Evolutionary conservation across 2,888 invertebrate species (phyloP), one percentile per base, ranked within the genome.

Genomic region (Spicauda simplicius): DNA sequence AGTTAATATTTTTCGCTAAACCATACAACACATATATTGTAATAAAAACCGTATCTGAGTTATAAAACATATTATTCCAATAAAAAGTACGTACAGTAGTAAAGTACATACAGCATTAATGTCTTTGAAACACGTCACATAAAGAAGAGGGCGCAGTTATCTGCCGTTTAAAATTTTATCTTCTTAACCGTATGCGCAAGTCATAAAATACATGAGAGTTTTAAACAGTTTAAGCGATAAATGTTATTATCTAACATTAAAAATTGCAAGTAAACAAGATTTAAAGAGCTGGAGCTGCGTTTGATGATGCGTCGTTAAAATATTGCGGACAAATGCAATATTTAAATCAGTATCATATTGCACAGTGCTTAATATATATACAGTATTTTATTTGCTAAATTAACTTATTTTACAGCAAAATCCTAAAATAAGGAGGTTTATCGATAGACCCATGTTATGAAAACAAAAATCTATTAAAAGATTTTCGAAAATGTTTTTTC

Each of bases 91-190:
- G 5, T 2, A 25, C 10, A 53, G 57, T 64, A 25, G 5, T 2
- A 25, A 16, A 53, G 57, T 64, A 58, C 41, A 37, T 45, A 52
- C 20, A 25, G 33, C 54, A 45, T 11, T 55, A 63, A 63, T 63
- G 55, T 55, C 54, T 50, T 62, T 25, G 2, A 25, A 2, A 5
- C 25, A 7, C 56, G 18, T 64, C 58, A 58, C 37, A 57, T 37
- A 58, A 58, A 64, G 41, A n/a, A 12, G 30, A 37, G 30, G 30
- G 58, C 52, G 18, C 53, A 53, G 53, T 65, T 65, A 65, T 65
- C 65, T 59, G 25, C 53, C 54, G 41, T 65, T 65, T 65, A 59
- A 65, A 54, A 59, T 54, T 59, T 65, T 65, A 65, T 54, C 54
- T 12, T 50, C 50, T 20, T 62, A 64, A 45, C 56, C 52, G 63